Percentiles rank a stretch among this genome's conserved stretches.
Conservation (phyloP, 2,113 vertebrate species). For the Arizona elegans region DNA sequence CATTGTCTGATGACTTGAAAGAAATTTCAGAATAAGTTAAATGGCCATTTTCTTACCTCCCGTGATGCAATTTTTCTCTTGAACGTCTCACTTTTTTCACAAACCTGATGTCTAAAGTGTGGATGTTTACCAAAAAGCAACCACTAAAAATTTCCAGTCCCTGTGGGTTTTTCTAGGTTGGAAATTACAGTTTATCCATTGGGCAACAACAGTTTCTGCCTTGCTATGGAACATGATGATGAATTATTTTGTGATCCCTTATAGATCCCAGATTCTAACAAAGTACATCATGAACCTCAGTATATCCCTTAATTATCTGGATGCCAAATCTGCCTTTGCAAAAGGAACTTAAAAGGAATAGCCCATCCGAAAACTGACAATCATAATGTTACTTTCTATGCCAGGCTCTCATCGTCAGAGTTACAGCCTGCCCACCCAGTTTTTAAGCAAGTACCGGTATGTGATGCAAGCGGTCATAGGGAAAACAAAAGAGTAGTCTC, state of each 20-base stretch:
- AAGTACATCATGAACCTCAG: slow-evolving; percentile 16
- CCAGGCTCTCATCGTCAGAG: neutral
- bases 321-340: neutral
- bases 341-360: neutral
- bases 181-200: neutral
- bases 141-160: neutral
- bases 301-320: neutral
- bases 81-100: neutral
- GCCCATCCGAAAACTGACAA: neutral
- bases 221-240: neutral
- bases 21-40: neutral
- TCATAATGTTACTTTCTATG: slow-evolving; percentile 18
- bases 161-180: neutral
- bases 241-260: neutral
- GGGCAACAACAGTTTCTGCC: neutral
- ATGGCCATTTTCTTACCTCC: neutral
- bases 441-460: slow-evolving; percentile 24
- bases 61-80: neutral
- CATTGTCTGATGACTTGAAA: neutral
- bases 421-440: neutral
- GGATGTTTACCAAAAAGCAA: neutral
- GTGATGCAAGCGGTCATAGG: neutral
- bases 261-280: neutral
- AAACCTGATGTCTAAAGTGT: neutral
- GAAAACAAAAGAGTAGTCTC: neutral